Evolutionary conservation across 2,888 invertebrate genomes (phyloP).

Genomic region (Nomada flava): DNA sequence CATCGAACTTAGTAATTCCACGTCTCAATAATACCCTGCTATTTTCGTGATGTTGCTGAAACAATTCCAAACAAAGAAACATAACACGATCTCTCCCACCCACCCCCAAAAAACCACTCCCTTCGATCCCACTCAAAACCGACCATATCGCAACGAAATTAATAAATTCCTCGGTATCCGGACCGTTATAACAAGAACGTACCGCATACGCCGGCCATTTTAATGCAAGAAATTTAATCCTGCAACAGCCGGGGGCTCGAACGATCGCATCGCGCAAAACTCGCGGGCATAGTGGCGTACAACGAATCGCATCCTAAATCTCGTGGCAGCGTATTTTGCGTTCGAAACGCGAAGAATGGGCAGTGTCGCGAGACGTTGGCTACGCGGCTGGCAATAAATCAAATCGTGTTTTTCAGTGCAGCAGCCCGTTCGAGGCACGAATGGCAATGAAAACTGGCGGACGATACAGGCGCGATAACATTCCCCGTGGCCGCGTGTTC

Average conservation of each 20-base stretch:
- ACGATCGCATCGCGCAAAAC: conserved; percentile 11
- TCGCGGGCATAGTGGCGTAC: not conserved
- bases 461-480: conserved; percentile 82
- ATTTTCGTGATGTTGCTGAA: too few relatives aligned
- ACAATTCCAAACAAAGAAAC: too few relatives aligned
- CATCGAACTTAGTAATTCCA: too few relatives aligned
- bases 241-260: not conserved
- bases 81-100: too few relatives aligned
- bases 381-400: conserved; percentile 77
- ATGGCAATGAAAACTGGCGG: conserved; percentile 82
- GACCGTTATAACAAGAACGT: too few relatives aligned
- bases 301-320: conserved; percentile 29
- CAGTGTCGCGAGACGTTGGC: conserved; percentile 54
- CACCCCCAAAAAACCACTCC: too few relatives aligned
- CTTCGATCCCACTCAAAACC: too few relatives aligned
- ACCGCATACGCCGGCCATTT: too few relatives aligned
- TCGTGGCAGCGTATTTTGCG: conserved; percentile 52
- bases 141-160: not conserved
- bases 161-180: not conserved
- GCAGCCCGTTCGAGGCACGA: conserved; percentile 72
- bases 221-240: conserved; percentile 8
- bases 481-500: conserved; percentile 79
- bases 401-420: conserved; percentile 79
- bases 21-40: too few relatives aligned
- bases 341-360: conserved; percentile 47